Evolutionary conservation across 2,113 vertebrate genomes (phyloP).

Genomic region (Brienomyrus brachyistius): DNA sequence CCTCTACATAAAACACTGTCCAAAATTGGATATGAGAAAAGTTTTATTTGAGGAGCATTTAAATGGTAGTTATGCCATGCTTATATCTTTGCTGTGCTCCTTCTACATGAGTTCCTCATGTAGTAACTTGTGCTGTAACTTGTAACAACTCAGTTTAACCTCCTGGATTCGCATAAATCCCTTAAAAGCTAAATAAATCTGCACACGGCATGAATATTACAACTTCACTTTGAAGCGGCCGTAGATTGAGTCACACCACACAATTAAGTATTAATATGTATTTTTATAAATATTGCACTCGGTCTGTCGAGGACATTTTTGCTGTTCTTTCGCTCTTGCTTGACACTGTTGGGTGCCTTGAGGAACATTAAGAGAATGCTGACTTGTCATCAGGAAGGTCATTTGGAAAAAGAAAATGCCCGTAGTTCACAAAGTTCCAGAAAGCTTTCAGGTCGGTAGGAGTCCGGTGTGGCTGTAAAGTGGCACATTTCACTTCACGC

Average conservation of each 20-base stretch:
- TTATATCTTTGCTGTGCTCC: neutral
- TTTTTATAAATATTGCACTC: constrained; percentile 1
- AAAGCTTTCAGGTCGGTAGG: neutral
- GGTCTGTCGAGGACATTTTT: neutral
- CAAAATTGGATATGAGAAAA: neutral
- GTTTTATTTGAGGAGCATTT: neutral
- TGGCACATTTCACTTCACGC: neutral
- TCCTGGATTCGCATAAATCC: neutral
- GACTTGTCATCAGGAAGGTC: neutral
- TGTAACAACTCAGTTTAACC: neutral
- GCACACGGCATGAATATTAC: neutral
- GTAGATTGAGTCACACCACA: neutral
- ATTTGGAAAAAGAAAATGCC: neutral
- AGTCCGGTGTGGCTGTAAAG: neutral
- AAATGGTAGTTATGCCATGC: neutral
- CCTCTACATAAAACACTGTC: neutral
- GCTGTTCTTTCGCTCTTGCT: neutral
- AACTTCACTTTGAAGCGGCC: neutral
- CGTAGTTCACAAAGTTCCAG: neutral
- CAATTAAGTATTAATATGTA: constrained; percentile 4
- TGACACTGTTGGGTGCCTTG: neutral
- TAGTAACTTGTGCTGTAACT: neutral
- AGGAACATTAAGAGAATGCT: neutral
- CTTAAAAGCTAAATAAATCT: neutral
- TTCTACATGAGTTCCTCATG: neutral